A percentile compares a stretch with the other conserved stretches of the same genome.
Evolutionary conservation across 2,888 invertebrate genomes (phyloP).

Genomic region (Tachina grossa): DNA sequence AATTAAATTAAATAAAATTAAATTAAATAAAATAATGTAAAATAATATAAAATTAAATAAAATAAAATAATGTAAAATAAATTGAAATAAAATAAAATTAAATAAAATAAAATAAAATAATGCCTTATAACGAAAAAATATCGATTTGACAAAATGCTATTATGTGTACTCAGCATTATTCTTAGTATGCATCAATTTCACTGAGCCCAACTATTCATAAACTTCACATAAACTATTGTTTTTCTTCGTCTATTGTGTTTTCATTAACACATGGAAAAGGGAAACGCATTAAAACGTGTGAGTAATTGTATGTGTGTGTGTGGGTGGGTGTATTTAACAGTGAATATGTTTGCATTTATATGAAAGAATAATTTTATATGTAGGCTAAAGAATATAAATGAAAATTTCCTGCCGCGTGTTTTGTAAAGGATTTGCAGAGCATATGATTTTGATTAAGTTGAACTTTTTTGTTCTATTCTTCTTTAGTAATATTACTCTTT

Average conservation of each 20-base stretch:
- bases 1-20: no score
- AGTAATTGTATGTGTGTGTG: background rate
- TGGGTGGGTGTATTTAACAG: background rate
- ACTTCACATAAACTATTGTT: slow-evolving; percentile 7
- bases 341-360: background rate
- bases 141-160: no score
- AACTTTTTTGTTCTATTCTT: slow-evolving; percentile 49
- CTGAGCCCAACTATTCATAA: background rate
- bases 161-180: no score
- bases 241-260: slow-evolving; percentile 25
- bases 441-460: slow-evolving; percentile 64
- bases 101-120: no score
- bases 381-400: slow-evolving; percentile 50
- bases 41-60: no score
- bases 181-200: background rate
- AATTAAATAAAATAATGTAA: no score
- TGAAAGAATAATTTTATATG: slow-evolving; percentile 39
- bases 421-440: slow-evolving; percentile 42
- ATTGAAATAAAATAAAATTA: no score
- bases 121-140: no score
- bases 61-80: no score
- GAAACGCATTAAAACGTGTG: slow-evolving; percentile 39
- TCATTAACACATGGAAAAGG: slow-evolving; percentile 39
- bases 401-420: slow-evolving; percentile 59
- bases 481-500: slow-evolving; percentile 36